Conservation (phyloP, 92 coral and sea anemone genomes). For the Chrysogorgia sp. region DNA sequence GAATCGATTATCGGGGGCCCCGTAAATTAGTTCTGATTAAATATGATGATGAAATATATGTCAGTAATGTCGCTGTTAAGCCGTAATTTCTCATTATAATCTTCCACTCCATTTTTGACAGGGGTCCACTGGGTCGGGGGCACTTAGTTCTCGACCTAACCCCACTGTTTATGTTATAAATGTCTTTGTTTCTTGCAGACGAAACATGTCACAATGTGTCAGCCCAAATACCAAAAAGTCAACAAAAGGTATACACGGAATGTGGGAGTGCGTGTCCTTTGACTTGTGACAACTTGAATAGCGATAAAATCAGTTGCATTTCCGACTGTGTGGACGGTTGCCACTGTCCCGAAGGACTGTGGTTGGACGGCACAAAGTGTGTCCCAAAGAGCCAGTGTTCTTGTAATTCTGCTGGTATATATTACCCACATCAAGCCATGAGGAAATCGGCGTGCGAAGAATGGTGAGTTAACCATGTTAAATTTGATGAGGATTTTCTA, state of each 20-base stretch:
- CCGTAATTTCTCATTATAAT: no score
- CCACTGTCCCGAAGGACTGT: conserved; percentile 77
- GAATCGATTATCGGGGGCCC: no score
- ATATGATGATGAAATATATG: no score
- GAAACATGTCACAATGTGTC: conserved; percentile 52
- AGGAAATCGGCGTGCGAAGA: conserved; percentile 68
- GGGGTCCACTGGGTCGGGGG: no score
- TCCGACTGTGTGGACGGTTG: conserved; percentile 89
- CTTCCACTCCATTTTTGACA: no score
- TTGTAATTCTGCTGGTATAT: conserved; percentile 69
- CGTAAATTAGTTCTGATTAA: no score
- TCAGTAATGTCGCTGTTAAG: no score
- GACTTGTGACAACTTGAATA: conserved; percentile 81
- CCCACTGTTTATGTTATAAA: not conserved
- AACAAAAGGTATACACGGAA: conserved; percentile 63
- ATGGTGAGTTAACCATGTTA: conserved; percentile 71
- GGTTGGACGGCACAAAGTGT: conserved; percentile 75
- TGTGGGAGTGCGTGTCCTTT: conserved; percentile 82
- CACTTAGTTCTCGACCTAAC: no score
- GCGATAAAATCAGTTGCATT: conserved; percentile 67
- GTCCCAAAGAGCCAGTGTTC: conserved; percentile 74
- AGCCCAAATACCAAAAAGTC: no score
- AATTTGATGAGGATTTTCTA: not conserved
- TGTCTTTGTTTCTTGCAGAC: conserved; percentile 47
- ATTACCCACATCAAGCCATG: conserved; percentile 61